Percentiles rank a stretch among this genome's conserved stretches.
Evolutionary conservation across 2,888 invertebrate genomes (phyloP).

Genomic region (Lasioglossum villosulum): DNA sequence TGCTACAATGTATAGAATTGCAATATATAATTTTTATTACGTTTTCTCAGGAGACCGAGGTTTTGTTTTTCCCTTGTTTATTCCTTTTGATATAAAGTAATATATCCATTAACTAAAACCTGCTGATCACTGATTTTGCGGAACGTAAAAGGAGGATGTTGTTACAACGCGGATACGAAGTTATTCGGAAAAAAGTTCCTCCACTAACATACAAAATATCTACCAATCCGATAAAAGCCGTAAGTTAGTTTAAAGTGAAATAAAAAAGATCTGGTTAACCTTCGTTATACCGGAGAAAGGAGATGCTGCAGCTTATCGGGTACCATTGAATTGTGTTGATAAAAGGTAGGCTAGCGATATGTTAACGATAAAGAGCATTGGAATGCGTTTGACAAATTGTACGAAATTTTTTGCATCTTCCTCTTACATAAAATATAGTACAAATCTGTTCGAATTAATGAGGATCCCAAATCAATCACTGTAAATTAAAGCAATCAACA

Average conservation of each 20-base stretch:
- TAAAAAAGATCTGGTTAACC: constrained; percentile 46
- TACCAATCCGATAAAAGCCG: constrained; percentile 3
- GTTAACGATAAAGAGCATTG: constrained; percentile 10
- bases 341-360: constrained; percentile 18
- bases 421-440: neutral
- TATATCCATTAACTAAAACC: neutral
- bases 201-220: constrained; percentile 26
- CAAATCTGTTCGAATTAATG: neutral
- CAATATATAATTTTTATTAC: no score
- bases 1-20: no score
- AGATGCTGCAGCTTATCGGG: constrained; percentile 27
- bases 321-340: constrained; percentile 33
- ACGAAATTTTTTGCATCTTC: neutral
- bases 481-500: neutral
- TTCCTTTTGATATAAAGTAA: no score
- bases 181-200: neutral
- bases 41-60: no score
- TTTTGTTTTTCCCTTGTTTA: neutral
- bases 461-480: neutral
- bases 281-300: constrained; percentile 49
- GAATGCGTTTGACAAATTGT: neutral
- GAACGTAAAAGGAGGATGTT: neutral
- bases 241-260: constrained; percentile 26
- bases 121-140: neutral
- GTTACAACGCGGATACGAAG: neutral